phyloP scores from a whole-genome alignment of 1,140 invertebrate species.

The Ceratitis capitata region DNA sequence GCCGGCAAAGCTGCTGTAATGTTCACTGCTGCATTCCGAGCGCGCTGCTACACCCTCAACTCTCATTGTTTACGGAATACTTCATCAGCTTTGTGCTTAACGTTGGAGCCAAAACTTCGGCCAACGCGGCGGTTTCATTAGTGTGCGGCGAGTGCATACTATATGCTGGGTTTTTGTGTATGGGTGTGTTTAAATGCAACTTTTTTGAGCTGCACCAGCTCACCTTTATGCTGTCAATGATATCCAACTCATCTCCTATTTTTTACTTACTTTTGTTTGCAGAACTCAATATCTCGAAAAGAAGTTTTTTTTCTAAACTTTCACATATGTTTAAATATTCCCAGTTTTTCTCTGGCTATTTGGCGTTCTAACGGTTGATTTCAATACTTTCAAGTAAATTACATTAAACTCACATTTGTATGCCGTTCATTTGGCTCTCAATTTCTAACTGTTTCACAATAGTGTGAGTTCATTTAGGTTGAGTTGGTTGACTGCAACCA shows the following conservation, averaged over 20 bases:
- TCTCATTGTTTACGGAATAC: not conserved
- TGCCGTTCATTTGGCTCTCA: too few relatives aligned
- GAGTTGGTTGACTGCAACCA: too few relatives aligned
- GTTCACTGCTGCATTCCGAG: not conserved
- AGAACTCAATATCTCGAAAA: too few relatives aligned
- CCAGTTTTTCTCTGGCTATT: too few relatives aligned
- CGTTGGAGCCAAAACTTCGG: not conserved
- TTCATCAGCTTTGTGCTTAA: not conserved
- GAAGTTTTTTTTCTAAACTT: too few relatives aligned
- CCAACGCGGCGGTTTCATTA: not conserved
- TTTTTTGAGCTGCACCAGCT: not conserved
- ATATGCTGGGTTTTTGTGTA: not conserved
- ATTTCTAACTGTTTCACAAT: too few relatives aligned
- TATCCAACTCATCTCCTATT: not conserved
- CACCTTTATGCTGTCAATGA: not conserved
- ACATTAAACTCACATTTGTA: too few relatives aligned
- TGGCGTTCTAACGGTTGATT: too few relatives aligned
- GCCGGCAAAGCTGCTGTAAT: not conserved
- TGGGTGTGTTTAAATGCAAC: not conserved
- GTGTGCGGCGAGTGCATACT: not conserved
- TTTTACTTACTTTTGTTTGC: not conserved
- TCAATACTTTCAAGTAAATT: too few relatives aligned
- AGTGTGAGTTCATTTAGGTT: too few relatives aligned
- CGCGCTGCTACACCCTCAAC: not conserved
- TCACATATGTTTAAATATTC: too few relatives aligned